A percentile compares a stretch with the other conserved stretches of the same genome.
Conservation (phyloP, 2,888 invertebrate genomes). For the Zygothrica quintamaculata region DNA sequence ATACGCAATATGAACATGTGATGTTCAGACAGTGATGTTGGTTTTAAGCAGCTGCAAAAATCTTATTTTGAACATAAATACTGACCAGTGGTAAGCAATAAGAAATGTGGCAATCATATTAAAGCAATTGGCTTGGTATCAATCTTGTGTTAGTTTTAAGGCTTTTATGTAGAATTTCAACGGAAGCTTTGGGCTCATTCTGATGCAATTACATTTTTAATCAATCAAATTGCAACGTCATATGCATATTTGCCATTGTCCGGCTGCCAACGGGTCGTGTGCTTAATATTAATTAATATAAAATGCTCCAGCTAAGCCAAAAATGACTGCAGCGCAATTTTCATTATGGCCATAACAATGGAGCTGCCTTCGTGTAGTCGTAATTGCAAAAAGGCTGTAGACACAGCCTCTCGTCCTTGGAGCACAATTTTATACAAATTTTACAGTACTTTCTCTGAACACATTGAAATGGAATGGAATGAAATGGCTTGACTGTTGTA, state of each 20-base stretch:
- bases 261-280: slow-evolving; percentile 43
- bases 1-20: slow-evolving; percentile 23
- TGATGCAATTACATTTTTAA: slow-evolving; percentile 67
- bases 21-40: neutral
- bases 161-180: neutral
- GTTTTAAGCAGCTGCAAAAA: slow-evolving; percentile 26
- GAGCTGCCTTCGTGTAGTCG: slow-evolving; percentile 51
- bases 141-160: too few relatives aligned
- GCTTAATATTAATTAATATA: slow-evolving; percentile 74
- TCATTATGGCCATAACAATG: slow-evolving; percentile 72
- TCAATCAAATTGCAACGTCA: slow-evolving; percentile 63
- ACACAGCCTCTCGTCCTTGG: slow-evolving; percentile 32
- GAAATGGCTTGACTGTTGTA: neutral
- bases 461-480: slow-evolving; percentile 11
- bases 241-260: slow-evolving; percentile 55
- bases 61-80: neutral
- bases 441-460: slow-evolving; percentile 29
- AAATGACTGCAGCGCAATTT: slow-evolving; percentile 63
- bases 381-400: slow-evolving; percentile 67
- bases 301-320: slow-evolving; percentile 65
- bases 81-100: neutral
- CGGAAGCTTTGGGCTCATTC: too few relatives aligned
- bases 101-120: slow-evolving; percentile 12
- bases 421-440: slow-evolving; percentile 46
- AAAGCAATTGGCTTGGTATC: too few relatives aligned